These are phyloP conservation scores for Heterodera carotae DNA, from an alignment of 1,140 invertebrate species.

Conservation along the genomic window DNA sequence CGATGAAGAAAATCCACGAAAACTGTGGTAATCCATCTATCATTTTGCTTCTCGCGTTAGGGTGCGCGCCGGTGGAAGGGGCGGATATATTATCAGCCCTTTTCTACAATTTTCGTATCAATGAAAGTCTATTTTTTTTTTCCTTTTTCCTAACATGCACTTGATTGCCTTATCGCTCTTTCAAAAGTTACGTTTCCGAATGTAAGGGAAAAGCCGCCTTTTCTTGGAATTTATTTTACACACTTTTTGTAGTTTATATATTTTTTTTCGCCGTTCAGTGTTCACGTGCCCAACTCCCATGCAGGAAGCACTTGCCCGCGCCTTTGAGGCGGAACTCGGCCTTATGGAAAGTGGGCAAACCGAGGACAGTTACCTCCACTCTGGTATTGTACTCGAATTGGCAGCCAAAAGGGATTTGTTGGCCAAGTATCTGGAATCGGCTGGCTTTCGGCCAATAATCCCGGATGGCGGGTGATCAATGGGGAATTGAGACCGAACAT, in stretches of 20 bases:
- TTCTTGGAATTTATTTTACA: too few species aligned
- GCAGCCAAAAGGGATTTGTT: constrained; percentile 82
- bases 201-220: too few species aligned
- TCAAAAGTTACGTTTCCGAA: too few species aligned
- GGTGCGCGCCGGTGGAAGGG: too few species aligned
- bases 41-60: too few species aligned
- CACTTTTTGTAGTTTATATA: too few species aligned
- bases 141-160: too few species aligned
- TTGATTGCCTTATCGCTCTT: too few species aligned
- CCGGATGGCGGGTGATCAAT: constrained; percentile 79
- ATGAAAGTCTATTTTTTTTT: too few species aligned
- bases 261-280: constrained; percentile 66
- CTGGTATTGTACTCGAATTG: constrained; percentile 77
- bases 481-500: background rate
- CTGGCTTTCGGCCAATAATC: constrained; percentile 85
- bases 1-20: constrained; percentile 86
- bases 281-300: constrained; percentile 85
- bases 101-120: too few species aligned
- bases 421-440: constrained; percentile 76
- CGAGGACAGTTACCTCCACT: constrained; percentile 79
- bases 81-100: too few species aligned
- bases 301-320: constrained; percentile 84
- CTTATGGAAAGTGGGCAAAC: constrained; percentile 71
- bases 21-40: constrained; percentile 71
- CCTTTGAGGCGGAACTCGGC: constrained; percentile 82